Evolutionary conservation across 2,797 vertebrate genomes (phyloP), one percentile per base, ranked within the genome.

Genomic region (Aotus griseimembra): DNA sequence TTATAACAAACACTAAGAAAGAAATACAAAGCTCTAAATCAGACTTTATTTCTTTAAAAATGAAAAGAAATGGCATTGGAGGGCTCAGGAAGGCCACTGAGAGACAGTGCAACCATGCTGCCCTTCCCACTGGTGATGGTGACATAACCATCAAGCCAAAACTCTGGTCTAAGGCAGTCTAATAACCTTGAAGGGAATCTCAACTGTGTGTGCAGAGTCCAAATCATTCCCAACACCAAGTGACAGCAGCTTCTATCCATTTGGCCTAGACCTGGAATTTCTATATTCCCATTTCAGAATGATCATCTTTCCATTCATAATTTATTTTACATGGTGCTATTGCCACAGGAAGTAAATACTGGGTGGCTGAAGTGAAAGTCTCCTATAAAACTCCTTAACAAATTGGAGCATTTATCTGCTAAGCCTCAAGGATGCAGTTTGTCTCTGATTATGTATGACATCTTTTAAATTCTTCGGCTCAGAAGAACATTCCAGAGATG

Each of bases 401-500:
- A 84, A 76, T 67, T 26, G 83, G 44, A 84, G 80, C 46, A 92
- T 80, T 76, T 55, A 70, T 82, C 57, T 73, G 39, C 72, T 72
- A 58, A 80, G n/a, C 39, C 58, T 57, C 33, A 85, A 73, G 82
- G 57, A 90, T 39, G 58, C 36, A 61, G 76, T 81, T 90, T 73
- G 14, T 90, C 67, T 87, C 55, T 70, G 50, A 82, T 67, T 36
- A 28, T 55, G 76, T 41, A 72, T 48, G 76, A 73, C 67, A 67
- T 92, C 39, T 92, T 96, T 82, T 39, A 44, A 90, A 97, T 93
- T 96, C 87, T 91, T 95, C n/a, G 4, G 73, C 96, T 93, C 83
- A 79, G 79, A 88, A 96, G 61, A 94, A 93, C 83, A 97, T 97
- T 97, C 95, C 95, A 90, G 76, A 77, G 90, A 96, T 95, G 72